Evolutionary conservation across 2,113 vertebrate species (phyloP), one percentile per base, ranked within the genome.

Genomic region (rabbit (Oryctolagus cuniculus)): DNA sequence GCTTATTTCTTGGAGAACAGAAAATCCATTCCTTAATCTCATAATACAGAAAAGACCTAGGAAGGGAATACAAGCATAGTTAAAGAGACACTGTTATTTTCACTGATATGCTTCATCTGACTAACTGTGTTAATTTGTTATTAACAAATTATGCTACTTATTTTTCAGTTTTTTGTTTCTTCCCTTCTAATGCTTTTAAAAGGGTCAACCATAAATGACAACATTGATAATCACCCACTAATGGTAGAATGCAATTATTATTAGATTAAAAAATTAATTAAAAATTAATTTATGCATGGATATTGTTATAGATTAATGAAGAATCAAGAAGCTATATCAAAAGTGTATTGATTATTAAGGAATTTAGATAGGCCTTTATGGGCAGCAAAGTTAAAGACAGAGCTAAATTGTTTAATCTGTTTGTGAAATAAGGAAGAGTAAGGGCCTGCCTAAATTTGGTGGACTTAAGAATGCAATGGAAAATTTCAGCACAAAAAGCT

Each of bases 1-100:
- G 85, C 61, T 22, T 82, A 31, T 87, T 77, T 97, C 72, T 87
- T 90, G 63, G 27, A 88, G 86, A 94, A 82, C 22, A 86, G 58
- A 89, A 93, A 49, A 25, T 34, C 51, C 70, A 75, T 93, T 82
- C 49, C 88, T 94, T 70, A 97, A 78, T 85, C 90, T 79, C 78
- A 96, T 86, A 92, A 70, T 70, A 85, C 0, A 74, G 22, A 53
- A 16, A 21, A 78, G 49, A 92, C 63, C 88, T 96, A 79, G 29
- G 70, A 9, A 87, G 2, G 2, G 15, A 86, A 94, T 51, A 66
- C 49, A 85, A 25, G 11, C 2, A 75, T 13, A 77, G n/a, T 96
- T 74, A 87, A 90, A 74, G n/a, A 79, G 13, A 58, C 5, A 67
- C 0, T 21, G 31, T 86, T 29, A 63, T 21, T 69, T 84, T 73